A percentile compares a stretch with the other conserved stretches of the same genome.
Conservation (phyloP, 2,797 vertebrate genomes). For the Buceros bicornis region DNA sequence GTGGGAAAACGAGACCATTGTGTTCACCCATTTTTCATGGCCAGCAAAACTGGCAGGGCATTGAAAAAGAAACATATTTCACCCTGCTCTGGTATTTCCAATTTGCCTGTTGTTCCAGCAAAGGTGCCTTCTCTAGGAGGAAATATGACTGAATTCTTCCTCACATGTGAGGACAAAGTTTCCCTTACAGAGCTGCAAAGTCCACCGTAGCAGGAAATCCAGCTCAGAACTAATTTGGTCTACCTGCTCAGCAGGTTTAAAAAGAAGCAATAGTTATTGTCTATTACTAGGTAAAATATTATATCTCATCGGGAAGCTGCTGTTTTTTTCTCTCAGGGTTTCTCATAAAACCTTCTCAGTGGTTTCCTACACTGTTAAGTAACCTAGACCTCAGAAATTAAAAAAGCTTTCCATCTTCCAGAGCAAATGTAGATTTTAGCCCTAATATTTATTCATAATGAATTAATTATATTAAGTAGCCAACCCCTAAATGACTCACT, state of each 20-base stretch:
- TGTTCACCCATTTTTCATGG: not conserved
- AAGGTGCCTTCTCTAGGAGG: not conserved
- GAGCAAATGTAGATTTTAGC: slow-evolving; percentile 45
- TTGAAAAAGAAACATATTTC: not conserved
- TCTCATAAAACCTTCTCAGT: slow-evolving; percentile 5
- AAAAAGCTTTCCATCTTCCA: slow-evolving; percentile 37
- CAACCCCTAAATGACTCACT: slow-evolving; percentile 11
- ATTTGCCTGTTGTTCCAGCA: not conserved
- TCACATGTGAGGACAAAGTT: not conserved
- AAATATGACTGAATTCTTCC: not conserved
- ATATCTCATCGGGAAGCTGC: not conserved
- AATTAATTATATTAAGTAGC: slow-evolving; percentile 51
- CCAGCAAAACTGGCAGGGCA: not conserved
- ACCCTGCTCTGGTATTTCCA: rapidly evolving
- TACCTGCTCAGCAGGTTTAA: not conserved
- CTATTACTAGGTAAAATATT: not conserved
- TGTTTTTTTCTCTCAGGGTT: not conserved
- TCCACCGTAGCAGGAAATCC: not conserved
- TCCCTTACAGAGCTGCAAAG: not conserved
- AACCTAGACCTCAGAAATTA: slow-evolving; percentile 15
- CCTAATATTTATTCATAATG: slow-evolving; percentile 56
- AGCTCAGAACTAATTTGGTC: not conserved
- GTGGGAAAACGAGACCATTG: not conserved
- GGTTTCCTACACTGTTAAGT: not conserved
- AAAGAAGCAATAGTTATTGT: not conserved